Percentiles rank a stretch among this genome's conserved stretches.
Evolutionary conservation across 2,888 invertebrate species (phyloP).

Genomic region (Teleiodes luculella): DNA sequence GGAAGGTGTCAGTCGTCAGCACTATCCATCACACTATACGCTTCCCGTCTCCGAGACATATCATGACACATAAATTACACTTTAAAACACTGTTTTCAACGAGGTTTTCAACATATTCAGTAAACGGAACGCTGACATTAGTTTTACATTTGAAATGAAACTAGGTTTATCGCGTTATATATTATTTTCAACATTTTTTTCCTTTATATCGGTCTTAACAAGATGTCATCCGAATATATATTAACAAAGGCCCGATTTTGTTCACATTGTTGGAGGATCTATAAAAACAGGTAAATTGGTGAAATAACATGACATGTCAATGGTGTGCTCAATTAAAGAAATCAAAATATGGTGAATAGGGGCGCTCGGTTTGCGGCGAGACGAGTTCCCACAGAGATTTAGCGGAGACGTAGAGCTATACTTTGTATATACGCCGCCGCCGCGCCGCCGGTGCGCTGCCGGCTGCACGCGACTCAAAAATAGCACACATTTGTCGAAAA

Average conservation of each 20-base stretch:
- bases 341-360: constrained; percentile 33
- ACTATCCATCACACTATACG: constrained; percentile 63
- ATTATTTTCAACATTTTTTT: no score
- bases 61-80: constrained; percentile 57
- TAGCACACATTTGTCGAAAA: constrained; percentile 77
- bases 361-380: constrained; percentile 26
- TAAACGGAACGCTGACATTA: constrained; percentile 3
- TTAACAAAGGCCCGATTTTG: neutral
- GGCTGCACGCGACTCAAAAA: constrained; percentile 76
- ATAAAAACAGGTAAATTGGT: no score
- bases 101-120: constrained; percentile 31
- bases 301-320: constrained; percentile 11
- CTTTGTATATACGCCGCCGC: no score
- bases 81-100: constrained; percentile 42
- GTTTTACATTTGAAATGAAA: constrained; percentile 4
- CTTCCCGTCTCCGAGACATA: constrained; percentile 60
- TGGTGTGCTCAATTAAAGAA: constrained; percentile 25
- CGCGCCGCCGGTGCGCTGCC: constrained; percentile 55
- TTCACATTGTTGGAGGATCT: neutral
- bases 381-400: constrained; percentile 77
- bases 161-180: neutral
- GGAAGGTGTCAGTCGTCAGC: constrained; percentile 71
- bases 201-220: neutral
- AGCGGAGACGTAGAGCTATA: constrained; percentile 51
- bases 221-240: neutral